Evolutionary conservation across 2,797 vertebrate genomes (phyloP), one percentile per base, ranked within the genome.

Genomic region (Benthosema pterotum): DNA sequence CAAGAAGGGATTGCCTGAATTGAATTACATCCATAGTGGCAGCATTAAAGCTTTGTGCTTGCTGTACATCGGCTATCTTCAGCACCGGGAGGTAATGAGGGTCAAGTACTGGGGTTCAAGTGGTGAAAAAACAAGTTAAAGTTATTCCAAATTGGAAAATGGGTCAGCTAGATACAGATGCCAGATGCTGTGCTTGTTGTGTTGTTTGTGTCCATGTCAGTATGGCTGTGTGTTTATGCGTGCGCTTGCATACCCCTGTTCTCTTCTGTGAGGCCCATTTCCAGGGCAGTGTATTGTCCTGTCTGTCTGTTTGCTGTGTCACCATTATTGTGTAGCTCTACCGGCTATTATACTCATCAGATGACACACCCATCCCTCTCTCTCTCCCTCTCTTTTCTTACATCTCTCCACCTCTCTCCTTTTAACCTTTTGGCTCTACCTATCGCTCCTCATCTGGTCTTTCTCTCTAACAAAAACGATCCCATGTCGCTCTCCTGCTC

Each of bases 251-350:
- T 66, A 48, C 71, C 57, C 46, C 72, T 55, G 52, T 2, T 0
- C 71, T 77, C 61, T 50, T 28, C 68, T 56, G 71, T 78, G 87
- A 79, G 87, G 87, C 88, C 88, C 83, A 28, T 74, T 84, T 74
- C 75, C 75, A 73, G 69, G 71, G 74, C 70, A 18, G 45, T n/a
- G 63, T 67, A 85, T 90, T 90, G 85, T 89, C 72, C 72, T 28
- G 28, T 42, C 73, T 65, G 61, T 38, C 79, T 79, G 80, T 63
- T 66, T 80, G 75, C 81, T 78, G 83, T 83, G 80, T 87, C 79
- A 79, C 84, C 82, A 82, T 86, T 84, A 87, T 89, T 89, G 84
- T 89, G 78, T 87, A 57, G 57, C 75, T 71, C 77, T 78, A 65
- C 63, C 69, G 69, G 71, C 80, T 72, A 76, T 89, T 90, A 78